Base-by-base conservation (phyloP, 2,797 vertebrate species). In the Semaprochilodus insignis region DNA sequence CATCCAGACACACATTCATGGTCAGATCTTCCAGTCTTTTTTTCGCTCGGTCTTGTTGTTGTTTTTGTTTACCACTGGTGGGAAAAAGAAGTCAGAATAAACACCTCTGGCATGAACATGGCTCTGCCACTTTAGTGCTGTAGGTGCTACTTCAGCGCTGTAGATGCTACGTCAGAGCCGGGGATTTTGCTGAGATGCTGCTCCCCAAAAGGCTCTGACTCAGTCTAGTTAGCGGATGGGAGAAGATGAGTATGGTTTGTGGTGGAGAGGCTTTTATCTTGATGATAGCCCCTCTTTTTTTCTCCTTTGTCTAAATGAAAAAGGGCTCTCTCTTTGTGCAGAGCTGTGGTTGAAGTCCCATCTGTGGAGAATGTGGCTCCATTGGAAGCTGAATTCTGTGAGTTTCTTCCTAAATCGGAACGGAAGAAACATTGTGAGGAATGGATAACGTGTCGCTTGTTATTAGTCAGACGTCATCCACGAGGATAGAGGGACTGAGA, bases 381-480 rank as follows among this genome's bases (percentile, higher is more conserved):
- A 13, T 48, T 13, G 44, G 44, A n/a, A 13, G 44, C 44, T 48
- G 1, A 7, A 59, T 72, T 62, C 77, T 59, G 17, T 4, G 54
- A 74, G 17, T 81, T 81, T 63, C 76, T 71, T 27, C 52, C 48
- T 14, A 6, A 27, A 57, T 79, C 19, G 59, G 14, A 78, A 62
- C 73, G n/a, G 62, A 57, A 82, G 31, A 81, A 79, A 75, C 21
- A 4, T 14, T 15, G 54, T 31, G 48, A 57, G 19, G 63, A 80
- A 55, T 73, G 63, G 74, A 71, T 77, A 72, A 82, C 77, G 70
- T 79, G 75, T 69, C 69, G 17, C 25, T 80, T 75, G 51, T 40
- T 5, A 57, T 83, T 73, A 76, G 63, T n/a, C 66, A 21, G n/a
- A 63, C 60, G 79, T 81, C 69, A 40, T 69, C 31, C 55, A 34